phyloP scores from a whole-genome alignment of 2,888 invertebrate genomes.

The Protonemura montana region DNA sequence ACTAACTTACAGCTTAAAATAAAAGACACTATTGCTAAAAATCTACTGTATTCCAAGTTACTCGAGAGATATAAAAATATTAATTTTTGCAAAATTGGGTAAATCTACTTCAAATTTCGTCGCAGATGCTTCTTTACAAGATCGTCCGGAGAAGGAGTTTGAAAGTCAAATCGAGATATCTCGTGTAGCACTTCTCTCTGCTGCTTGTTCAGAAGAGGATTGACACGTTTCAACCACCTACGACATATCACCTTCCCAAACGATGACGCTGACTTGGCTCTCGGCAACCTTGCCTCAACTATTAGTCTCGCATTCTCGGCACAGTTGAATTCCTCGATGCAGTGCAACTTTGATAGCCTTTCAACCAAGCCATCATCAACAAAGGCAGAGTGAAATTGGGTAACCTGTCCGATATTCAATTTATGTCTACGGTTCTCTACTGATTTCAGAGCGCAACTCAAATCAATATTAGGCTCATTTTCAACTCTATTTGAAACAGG shows the following conservation, averaged over 20 bases:
- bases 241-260: constrained; percentile 21
- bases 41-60: too few relatives aligned
- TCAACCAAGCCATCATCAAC: neutral
- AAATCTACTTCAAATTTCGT: neutral
- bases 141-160: constrained; percentile 69
- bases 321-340: constrained; percentile 9
- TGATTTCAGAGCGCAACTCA: constrained; percentile 45
- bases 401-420: neutral
- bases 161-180: constrained; percentile 59
- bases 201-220: too few relatives aligned
- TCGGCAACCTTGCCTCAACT: neutral
- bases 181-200: neutral
- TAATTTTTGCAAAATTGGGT: neutral
- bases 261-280: neutral
- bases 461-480: constrained; percentile 42
- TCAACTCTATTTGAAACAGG: neutral
- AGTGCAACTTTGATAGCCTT: neutral
- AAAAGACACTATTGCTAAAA: too few relatives aligned
- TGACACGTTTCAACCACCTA: constrained; percentile 1
- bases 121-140: constrained; percentile 59
- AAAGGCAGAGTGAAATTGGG: neutral
- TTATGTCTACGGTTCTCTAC: neutral
- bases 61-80: constrained; percentile 13
- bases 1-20: too few relatives aligned
- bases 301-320: neutral